Percentiles rank a stretch among this genome's conserved stretches.
Evolutionary conservation across 2,888 invertebrate species (phyloP).

Genomic region (Apamea epomidion): DNA sequence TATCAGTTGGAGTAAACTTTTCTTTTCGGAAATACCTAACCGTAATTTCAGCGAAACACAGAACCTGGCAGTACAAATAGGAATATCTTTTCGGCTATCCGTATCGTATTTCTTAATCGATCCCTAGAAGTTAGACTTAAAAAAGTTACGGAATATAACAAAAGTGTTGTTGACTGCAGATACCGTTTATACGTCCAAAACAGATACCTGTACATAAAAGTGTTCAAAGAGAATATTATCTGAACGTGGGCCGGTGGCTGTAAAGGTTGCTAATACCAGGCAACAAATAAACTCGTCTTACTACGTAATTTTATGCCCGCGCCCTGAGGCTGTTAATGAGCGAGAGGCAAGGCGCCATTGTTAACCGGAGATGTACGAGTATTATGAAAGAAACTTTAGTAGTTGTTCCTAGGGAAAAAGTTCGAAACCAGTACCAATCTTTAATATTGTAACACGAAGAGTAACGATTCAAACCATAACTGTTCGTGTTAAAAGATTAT

Average conservation of each 20-base stretch:
- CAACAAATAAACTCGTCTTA: conserved; percentile 62
- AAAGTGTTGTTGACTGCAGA: neutral
- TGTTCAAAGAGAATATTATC: conserved; percentile 43
- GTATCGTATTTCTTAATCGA: neutral
- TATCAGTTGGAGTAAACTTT: neutral
- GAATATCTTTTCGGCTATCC: neutral
- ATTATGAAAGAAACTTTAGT: conserved; percentile 19
- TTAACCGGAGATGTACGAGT: conserved; percentile 24
- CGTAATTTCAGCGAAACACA: neutral
- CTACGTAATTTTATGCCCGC: conserved; percentile 65
- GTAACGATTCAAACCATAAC: neutral
- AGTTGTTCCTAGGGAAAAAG: neutral
- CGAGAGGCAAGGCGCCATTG: conserved; percentile 50
- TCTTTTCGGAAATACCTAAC: neutral
- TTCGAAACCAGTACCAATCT: neutral
- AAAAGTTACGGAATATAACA: neutral
- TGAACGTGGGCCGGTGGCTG: conserved; percentile 17
- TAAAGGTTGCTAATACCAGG: conserved; percentile 59
- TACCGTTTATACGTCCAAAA: neutral
- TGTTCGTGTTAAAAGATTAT: neutral
- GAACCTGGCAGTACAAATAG: neutral
- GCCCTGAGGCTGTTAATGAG: conserved; percentile 60
- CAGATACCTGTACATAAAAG: conserved; percentile 23
- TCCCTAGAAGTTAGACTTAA: neutral
- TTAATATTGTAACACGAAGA: neutral